Conservation (phyloP, 2,113 vertebrate species). For the Chaetorhynchus papuensis region DNA sequence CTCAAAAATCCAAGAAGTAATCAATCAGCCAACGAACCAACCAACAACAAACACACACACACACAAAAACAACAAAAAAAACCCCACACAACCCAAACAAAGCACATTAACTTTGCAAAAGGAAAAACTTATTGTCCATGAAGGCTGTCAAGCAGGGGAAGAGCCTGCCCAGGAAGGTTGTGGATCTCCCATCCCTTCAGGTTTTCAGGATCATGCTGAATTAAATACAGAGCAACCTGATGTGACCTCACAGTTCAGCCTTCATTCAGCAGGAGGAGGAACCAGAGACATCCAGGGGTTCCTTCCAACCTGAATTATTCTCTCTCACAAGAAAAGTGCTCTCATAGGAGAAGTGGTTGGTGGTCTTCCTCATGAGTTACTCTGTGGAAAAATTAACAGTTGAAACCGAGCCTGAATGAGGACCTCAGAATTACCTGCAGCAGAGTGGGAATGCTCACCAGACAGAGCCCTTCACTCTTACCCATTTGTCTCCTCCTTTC, state of each 20-base stretch:
- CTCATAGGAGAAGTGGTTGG: background rate
- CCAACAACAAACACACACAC: background rate
- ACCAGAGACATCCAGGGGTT: background rate
- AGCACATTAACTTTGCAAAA: background rate
- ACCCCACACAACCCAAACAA: accelerated
- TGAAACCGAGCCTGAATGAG: background rate
- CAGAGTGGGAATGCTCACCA: background rate
- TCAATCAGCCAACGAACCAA: background rate
- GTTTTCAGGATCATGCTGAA: background rate
- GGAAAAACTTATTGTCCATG: background rate
- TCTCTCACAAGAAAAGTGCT: background rate
- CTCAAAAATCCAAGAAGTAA: background rate
- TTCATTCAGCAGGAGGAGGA: background rate
- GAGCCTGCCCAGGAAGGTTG: background rate
- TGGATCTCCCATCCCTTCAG: background rate
- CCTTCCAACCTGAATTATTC: background rate
- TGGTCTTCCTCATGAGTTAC: background rate
- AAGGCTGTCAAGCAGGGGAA: background rate
- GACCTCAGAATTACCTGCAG: background rate
- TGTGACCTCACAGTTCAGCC: background rate
- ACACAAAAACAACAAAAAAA: background rate
- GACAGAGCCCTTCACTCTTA: background rate
- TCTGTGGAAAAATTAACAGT: background rate
- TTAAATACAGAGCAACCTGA: background rate
- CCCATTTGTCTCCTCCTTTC: background rate